These are phyloP conservation scores for Galerucella nymphaeae DNA, from an alignment of 2,888 invertebrate species.

Conservation along the genomic window DNA sequence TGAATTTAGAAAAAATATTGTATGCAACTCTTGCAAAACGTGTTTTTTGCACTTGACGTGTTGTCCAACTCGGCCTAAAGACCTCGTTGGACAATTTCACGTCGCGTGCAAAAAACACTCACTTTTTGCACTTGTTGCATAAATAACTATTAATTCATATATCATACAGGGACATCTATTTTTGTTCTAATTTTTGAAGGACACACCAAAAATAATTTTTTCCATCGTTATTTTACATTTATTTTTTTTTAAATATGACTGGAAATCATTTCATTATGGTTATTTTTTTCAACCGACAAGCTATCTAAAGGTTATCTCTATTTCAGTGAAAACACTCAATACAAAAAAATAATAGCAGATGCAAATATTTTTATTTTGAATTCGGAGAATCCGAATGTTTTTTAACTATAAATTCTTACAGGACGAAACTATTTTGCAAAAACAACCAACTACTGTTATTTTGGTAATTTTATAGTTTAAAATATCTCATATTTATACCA, in stretches of 20 bases:
- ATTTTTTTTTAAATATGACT: neutral
- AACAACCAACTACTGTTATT: neutral
- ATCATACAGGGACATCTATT: neutral
- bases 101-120: too few species aligned
- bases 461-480: too few species aligned
- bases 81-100: too few species aligned
- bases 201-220: too few species aligned
- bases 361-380: slow-evolving; percentile 1
- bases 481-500: too few species aligned
- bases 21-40: too few species aligned
- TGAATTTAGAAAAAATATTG: too few species aligned
- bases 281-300: neutral
- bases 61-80: too few species aligned
- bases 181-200: too few species aligned
- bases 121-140: too few species aligned
- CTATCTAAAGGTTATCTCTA: slow-evolving; percentile 15
- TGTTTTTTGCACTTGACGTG: too few species aligned
- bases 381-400: neutral
- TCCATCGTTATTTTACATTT: neutral
- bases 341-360: slow-evolving; percentile 1
- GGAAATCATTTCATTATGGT: neutral
- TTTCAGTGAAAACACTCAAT: neutral
- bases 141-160: neutral
- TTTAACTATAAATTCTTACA: neutral
- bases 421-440: neutral